Percentiles rank a stretch among this genome's conserved stretches.
phyloP scores from a whole-genome alignment of 2,888 invertebrate species.

The Pegoplata infirma region DNA sequence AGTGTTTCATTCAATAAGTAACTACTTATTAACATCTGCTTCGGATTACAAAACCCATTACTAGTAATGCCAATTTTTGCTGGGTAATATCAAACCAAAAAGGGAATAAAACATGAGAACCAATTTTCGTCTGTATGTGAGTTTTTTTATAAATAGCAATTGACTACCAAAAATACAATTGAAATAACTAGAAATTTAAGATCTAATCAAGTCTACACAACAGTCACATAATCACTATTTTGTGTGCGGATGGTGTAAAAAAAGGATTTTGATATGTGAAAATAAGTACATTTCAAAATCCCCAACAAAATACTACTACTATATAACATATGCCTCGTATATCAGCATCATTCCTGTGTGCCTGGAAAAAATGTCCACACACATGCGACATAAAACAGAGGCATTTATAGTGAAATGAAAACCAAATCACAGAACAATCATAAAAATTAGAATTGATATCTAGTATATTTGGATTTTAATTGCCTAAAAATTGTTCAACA shows the following conservation, averaged over 20 bases:
- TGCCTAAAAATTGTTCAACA: slow-evolving; percentile 63
- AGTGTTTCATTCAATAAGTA: no score
- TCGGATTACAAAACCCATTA: no score
- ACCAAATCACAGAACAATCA: slow-evolving; percentile 67
- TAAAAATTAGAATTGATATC: slow-evolving; percentile 69
- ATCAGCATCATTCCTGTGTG: slow-evolving; percentile 36
- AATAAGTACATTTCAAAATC: slow-evolving; percentile 27
- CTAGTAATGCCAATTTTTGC: no score
- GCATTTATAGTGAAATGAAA: slow-evolving; percentile 49
- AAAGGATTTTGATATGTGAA: slow-evolving; percentile 27
- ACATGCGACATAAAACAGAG: slow-evolving; percentile 21
- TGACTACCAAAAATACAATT: slow-evolving; percentile 46
- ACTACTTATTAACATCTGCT: no score
- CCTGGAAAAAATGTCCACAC: no score
- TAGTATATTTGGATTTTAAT: slow-evolving; percentile 66
- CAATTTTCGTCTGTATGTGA: slow-evolving; percentile 20
- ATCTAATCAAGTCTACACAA: slow-evolving; percentile 63
- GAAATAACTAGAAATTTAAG: slow-evolving; percentile 61
- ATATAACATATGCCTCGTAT: slow-evolving; percentile 40
- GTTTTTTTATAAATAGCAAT: slow-evolving; percentile 27
- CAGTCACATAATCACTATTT: slow-evolving; percentile 54
- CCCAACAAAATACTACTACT: not conserved
- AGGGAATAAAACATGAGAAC: slow-evolving; percentile 33
- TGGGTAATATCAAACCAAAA: slow-evolving; percentile 1
- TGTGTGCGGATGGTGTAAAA: slow-evolving; percentile 21